Evolutionary conservation across 2,888 invertebrate species (phyloP).

Genomic region (Blera fallax): DNA sequence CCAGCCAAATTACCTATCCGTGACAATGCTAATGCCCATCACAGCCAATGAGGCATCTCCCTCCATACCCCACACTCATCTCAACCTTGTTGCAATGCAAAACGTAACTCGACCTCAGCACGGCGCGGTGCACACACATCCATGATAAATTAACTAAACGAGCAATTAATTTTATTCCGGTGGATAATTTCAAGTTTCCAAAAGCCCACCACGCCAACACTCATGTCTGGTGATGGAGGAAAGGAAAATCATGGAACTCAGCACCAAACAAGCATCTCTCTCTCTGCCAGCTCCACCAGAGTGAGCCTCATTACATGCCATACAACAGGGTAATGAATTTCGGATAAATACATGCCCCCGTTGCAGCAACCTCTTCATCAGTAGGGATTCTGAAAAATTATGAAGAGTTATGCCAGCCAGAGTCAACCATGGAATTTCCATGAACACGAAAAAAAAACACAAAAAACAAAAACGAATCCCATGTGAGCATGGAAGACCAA

Average conservation of each 20-base stretch:
- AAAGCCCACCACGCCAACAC: conserved; percentile 61
- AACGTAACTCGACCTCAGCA: conserved; percentile 55
- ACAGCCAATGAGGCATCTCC: neutral
- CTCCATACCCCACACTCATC: neutral
- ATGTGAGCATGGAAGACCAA: conserved; percentile 55
- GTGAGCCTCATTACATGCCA: conserved; percentile 61
- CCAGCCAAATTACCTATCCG: conserved; percentile 58
- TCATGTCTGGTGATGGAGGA: conserved; percentile 8
- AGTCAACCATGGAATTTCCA: conserved; percentile 62
- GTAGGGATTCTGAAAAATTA: conserved; percentile 61
- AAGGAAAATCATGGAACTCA: conserved; percentile 56
- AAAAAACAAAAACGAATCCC: neutral
- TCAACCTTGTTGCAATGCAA: conserved; percentile 10
- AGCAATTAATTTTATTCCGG: conserved; percentile 72
- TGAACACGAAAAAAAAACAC: conserved; percentile 27
- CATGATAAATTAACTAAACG: conserved; percentile 73
- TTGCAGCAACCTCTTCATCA: neutral
- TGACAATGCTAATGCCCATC: conserved; percentile 55
- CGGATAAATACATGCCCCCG: conserved; percentile 59
- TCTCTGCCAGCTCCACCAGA: neutral
- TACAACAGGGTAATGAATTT: conserved; percentile 70
- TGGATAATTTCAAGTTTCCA: conserved; percentile 69
- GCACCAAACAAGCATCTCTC: conserved; percentile 31
- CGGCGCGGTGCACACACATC: conserved; percentile 31
- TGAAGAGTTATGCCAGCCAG: conserved; percentile 71